Percentiles rank a stretch among this genome's conserved stretches.
These are phyloP conservation scores for Meloe dianella DNA, from an alignment of 2,888 invertebrate genomes.

Conservation along the genomic window DNA sequence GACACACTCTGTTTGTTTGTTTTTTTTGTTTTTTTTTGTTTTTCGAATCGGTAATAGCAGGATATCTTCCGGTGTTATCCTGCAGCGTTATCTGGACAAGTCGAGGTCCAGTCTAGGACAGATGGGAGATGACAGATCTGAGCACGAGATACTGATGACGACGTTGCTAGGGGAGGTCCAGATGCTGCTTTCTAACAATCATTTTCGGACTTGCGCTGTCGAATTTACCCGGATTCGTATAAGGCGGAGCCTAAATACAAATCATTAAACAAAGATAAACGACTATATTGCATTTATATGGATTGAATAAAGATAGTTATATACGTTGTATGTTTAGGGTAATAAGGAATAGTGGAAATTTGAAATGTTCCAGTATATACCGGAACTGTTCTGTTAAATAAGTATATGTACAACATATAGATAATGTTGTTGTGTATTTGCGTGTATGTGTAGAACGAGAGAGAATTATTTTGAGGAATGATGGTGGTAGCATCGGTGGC, in stretches of 20 bases:
- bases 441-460: constrained; percentile 29
- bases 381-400: constrained; percentile 2
- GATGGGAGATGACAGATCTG: constrained; percentile 40
- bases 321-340: not conserved
- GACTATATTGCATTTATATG: not conserved
- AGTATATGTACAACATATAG: constrained; percentile 1
- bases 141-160: constrained; percentile 41
- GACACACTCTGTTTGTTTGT: too few species aligned
- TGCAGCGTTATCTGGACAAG: constrained; percentile 18
- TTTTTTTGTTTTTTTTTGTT: not conserved
- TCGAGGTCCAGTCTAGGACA: constrained; percentile 22
- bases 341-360: not conserved
- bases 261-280: not conserved
- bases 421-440: constrained; percentile 13
- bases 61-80: constrained; percentile 1
- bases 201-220: constrained; percentile 32
- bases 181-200: constrained; percentile 22
- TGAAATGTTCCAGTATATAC: constrained; percentile 1
- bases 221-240: constrained; percentile 24
- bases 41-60: not conserved
- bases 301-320: not conserved
- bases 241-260: constrained; percentile 32
- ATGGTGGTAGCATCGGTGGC: constrained; percentile 5
- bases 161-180: constrained; percentile 57
- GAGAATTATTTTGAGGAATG: constrained; percentile 7